phyloP scores from a whole-genome alignment of 2,113 vertebrate species.

The Alexandromys fortis region DNA sequence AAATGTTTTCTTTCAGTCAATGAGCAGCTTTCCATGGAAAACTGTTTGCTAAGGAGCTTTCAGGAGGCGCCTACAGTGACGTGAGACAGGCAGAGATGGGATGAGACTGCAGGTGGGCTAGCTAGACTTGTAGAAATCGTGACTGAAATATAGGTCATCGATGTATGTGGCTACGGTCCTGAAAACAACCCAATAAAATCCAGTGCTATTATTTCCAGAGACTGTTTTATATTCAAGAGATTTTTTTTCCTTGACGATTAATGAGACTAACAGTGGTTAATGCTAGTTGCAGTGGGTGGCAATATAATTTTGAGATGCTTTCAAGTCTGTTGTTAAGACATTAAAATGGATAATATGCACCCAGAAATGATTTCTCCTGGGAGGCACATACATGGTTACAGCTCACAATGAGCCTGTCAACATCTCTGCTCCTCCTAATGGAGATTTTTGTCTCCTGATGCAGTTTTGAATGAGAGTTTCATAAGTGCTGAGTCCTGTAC shows the following conservation, averaged over 20 bases:
- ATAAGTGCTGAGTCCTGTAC: constrained; percentile 30
- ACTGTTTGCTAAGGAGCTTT: not conserved
- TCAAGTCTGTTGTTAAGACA: constrained; percentile 45
- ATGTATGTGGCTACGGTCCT: not conserved
- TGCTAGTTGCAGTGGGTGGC: constrained; percentile 54
- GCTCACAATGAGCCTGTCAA: constrained; percentile 47
- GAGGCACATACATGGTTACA: constrained; percentile 24
- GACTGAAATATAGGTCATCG: not conserved
- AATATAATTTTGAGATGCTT: constrained; percentile 59
- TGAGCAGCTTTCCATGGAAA: not conserved
- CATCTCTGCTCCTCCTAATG: constrained; percentile 44
- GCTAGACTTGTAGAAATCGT: not conserved
- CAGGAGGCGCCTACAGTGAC: not conserved
- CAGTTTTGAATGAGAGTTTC: constrained; percentile 63
- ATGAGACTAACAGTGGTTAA: constrained; percentile 73
- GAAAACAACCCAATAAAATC: not conserved
- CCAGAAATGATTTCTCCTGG: constrained; percentile 60
- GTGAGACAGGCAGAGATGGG: not conserved
- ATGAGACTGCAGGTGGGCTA: not conserved
- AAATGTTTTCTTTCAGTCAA: not conserved
- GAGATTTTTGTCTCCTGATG: constrained; percentile 65
- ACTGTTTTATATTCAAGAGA: constrained; percentile 38
- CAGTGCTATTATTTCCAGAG: constrained; percentile 3
- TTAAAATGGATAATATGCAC: constrained; percentile 79
- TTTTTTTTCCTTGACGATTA: constrained; percentile 62